Conservation (phyloP, 1,140 invertebrate species). For the Ctenoplectra terminalis region DNA sequence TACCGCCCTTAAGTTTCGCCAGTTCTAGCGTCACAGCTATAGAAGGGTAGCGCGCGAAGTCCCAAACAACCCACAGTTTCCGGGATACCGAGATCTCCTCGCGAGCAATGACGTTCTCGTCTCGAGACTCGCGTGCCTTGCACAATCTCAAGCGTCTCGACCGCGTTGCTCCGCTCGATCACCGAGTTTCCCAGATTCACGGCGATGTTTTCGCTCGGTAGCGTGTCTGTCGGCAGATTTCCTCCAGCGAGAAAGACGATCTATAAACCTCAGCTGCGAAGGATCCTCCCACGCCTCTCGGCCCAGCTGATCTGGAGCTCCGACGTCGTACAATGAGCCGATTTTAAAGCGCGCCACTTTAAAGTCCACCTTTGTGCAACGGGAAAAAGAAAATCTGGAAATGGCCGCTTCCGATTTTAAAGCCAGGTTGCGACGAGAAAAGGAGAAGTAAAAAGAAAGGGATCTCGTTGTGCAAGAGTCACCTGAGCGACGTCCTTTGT, state of each 20-base stretch:
- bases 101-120: background rate
- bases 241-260: background rate
- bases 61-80: background rate
- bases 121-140: background rate
- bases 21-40: too few relatives aligned
- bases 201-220: background rate
- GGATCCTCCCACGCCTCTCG: constrained; percentile 35
- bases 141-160: background rate
- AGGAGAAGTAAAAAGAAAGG: background rate
- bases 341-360: constrained; percentile 23
- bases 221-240: background rate
- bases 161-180: background rate
- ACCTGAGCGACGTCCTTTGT: constrained; percentile 48
- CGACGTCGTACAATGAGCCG: constrained; percentile 41
- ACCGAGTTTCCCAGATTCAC: constrained; percentile 12
- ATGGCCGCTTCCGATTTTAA: constrained; percentile 12
- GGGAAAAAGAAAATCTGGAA: background rate
- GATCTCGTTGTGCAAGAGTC: constrained; percentile 38
- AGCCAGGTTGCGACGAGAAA: background rate
- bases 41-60: too few relatives aligned
- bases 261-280: constrained; percentile 37
- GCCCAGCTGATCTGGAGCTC: constrained; percentile 54
- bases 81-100: background rate
- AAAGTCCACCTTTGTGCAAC: constrained; percentile 35
- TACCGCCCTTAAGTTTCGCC: too few relatives aligned